A percentile compares a stretch with the other conserved stretches of the same genome.
phyloP scores from a whole-genome alignment of 2,888 invertebrate species.

The Scelioninae gen. 1 region DNA sequence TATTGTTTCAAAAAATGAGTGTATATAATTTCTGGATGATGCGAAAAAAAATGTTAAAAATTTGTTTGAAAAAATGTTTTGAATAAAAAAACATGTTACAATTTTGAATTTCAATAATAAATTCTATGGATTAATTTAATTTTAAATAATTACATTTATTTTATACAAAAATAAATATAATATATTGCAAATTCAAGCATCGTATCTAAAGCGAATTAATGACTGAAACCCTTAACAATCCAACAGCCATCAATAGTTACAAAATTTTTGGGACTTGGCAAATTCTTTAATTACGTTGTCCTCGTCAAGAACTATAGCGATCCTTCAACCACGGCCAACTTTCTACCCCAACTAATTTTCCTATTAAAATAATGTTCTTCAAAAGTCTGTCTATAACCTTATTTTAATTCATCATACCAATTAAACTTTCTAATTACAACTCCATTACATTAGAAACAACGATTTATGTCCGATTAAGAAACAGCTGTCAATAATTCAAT shows the following conservation, averaged over 20 bases:
- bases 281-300: constrained; percentile 22
- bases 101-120: too few species aligned
- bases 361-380: constrained; percentile 16
- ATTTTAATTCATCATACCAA: constrained; percentile 45
- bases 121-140: too few species aligned
- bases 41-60: too few species aligned
- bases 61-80: too few species aligned
- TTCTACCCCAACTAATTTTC: constrained; percentile 20
- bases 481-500: constrained; percentile 34
- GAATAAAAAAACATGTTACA: too few species aligned
- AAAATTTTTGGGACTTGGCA: constrained; percentile 4
- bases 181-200: too few species aligned
- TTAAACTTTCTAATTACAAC: constrained; percentile 53
- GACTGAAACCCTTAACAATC: too few species aligned
- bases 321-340: not conserved
- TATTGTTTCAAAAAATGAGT: too few species aligned
- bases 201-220: not conserved
- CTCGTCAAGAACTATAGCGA: constrained; percentile 4
- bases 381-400: constrained; percentile 30
- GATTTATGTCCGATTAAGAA: constrained; percentile 38
- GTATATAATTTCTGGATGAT: too few species aligned
- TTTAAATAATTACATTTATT: too few species aligned
- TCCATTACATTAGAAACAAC: constrained; percentile 36
- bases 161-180: too few species aligned
- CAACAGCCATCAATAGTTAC: not conserved